A percentile compares a stretch with the other conserved stretches of the same genome.
Evolutionary conservation across 2,888 invertebrate genomes (phyloP).

Genomic region (Glomeris marginata): DNA sequence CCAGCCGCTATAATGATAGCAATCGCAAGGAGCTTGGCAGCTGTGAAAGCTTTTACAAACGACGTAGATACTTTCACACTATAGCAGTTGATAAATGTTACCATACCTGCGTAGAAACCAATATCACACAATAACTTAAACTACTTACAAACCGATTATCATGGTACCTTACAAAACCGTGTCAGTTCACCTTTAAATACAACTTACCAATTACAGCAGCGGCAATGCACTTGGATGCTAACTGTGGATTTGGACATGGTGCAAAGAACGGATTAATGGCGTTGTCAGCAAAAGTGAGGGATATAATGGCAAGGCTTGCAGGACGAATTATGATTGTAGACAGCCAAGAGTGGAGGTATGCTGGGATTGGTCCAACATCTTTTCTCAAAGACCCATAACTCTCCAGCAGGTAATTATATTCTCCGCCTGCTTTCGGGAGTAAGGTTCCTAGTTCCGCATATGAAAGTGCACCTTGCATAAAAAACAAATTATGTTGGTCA

Average conservation of each 20-base stretch:
- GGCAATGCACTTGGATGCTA: slow-evolving; percentile 20
- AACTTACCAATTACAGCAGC: slow-evolving; percentile 22
- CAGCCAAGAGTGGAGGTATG: slow-evolving; percentile 27
- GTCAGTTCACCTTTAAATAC: too few species aligned
- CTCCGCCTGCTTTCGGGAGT: slow-evolving; percentile 27
- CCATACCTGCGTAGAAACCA: slow-evolving; percentile 63
- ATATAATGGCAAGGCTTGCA: slow-evolving; percentile 30
- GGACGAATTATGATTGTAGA: slow-evolving; percentile 24
- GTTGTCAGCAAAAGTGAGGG: slow-evolving; percentile 24
- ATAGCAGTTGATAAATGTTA: slow-evolving; percentile 85
- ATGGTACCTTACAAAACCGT: too few species aligned
- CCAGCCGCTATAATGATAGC: slow-evolving; percentile 81
- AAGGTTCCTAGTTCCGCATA: slow-evolving; percentile 30
- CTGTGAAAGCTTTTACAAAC: slow-evolving; percentile 88
- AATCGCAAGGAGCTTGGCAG: slow-evolving; percentile 80
- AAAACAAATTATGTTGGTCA: too few species aligned
- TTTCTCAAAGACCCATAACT: too few species aligned
- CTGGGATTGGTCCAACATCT: slow-evolving; percentile 14
- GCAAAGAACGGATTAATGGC: slow-evolving; percentile 19
- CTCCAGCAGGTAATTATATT: slow-evolving; percentile 24
- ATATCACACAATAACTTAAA: too few species aligned
- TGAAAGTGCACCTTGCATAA: slow-evolving; percentile 26
- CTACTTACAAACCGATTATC: too few species aligned
- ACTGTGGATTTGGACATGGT: slow-evolving; percentile 16
- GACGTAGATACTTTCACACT: slow-evolving; percentile 89